These are phyloP conservation scores for Oopsacas minuta DNA, from an alignment of 37 sponge, comb jelly and placozoan genomes.

Conservation along the genomic window DNA sequence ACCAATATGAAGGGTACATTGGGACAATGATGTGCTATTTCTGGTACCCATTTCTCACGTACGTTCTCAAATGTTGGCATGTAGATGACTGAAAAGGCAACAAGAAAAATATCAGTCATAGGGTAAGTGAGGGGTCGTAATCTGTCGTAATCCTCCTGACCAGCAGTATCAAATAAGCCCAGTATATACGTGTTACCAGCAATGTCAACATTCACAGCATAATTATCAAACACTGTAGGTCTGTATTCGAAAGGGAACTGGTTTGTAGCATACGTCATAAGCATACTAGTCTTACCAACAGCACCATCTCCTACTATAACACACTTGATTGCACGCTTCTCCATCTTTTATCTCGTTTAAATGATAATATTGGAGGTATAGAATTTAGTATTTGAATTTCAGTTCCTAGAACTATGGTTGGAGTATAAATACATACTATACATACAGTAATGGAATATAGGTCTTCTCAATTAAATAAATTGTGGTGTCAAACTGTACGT, in stretches of 20 bases:
- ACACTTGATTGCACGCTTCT: background rate
- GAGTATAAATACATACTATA: background rate
- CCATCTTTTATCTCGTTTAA: background rate
- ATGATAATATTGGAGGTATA: background rate
- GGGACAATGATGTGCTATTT: conserved; percentile 11
- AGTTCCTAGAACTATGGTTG: background rate
- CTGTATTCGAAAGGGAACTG: conserved; percentile 11
- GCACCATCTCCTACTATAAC: background rate
- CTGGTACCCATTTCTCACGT: background rate
- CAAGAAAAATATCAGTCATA: background rate
- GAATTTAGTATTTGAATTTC: background rate
- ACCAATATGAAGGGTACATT: background rate
- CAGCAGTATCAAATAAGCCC: background rate
- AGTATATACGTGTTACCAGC: conserved; percentile 1
- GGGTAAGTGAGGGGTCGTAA: background rate
- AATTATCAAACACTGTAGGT: conserved; percentile 14
- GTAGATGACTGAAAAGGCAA: conserved; percentile 13
- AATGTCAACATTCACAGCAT: conserved; percentile 9
- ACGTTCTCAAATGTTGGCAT: background rate
- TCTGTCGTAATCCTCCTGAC: conserved; percentile 14
- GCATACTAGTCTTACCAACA: conserved; percentile 17
- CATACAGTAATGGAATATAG: too few relatives aligned
- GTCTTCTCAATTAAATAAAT: too few relatives aligned
- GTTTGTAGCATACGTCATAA: conserved; percentile 7
- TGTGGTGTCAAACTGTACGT: too few relatives aligned